Evolutionary conservation across 1,140 invertebrate genomes (phyloP), one percentile per base, ranked within the genome.

Genomic region (Phymastichus coffea): DNA sequence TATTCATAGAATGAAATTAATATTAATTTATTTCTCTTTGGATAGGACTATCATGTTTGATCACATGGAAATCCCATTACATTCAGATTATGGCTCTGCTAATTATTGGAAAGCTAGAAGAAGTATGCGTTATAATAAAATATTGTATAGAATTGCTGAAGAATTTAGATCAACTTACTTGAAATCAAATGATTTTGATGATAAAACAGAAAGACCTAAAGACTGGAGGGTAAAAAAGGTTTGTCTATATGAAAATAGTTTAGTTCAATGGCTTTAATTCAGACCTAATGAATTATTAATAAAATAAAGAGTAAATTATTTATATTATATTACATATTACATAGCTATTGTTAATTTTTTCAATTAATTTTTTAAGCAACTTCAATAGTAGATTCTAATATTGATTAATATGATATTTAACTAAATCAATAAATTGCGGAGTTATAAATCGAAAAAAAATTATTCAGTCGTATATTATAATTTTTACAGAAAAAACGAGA

Each of bases 11-110:
- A 41, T 57, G 48, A 49, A 30, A n/a, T 40, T 41, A 48, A 17
- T 30, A 41, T 56, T 47, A 54, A 47, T 17, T 38, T 33, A 22
- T 61, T 51, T 55, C 25, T 35, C 23, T 51, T 53, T 28, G 43
- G 55, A 48, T 61, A 88, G 85, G 62, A 84, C 85, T 28, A 80
- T 95, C 22, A 87, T 95, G 79, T 83, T 98, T 66, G 87, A 92
- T 65, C 86, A 91, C 73, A 93, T 92, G 44, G 95, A 98, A 80
- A 89, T 93, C 30, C 84, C 93, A 10, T 79, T 98, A 17, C 95
- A 98, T 76, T 88, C 95, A 72, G 75, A 78, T 30, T 98, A 92
- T 81, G 95, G 95, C 4, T 87, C 89, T 60, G 71, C 76, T 49
- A 77, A 85, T 33, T 98, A 93, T 77, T 98, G 96, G 95, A 77